Conservation (phyloP, 2,113 vertebrate genomes). For the Kryptolebias marmoratus region DNA sequence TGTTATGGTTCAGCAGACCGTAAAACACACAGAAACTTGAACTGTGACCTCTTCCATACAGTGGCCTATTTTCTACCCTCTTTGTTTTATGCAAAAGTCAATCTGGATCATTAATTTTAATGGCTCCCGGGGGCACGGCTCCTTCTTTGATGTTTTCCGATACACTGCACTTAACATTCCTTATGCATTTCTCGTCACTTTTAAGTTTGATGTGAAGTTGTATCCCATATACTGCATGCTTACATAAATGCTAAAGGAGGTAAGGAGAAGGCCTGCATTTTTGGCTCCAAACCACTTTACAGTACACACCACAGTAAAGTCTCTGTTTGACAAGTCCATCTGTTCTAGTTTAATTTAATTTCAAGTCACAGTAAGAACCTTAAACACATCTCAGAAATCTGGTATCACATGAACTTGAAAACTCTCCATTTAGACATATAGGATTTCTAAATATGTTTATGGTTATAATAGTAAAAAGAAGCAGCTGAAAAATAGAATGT, state of each 20-base stretch:
- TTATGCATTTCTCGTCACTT: slow-evolving; percentile 52
- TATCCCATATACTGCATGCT: slow-evolving; percentile 41
- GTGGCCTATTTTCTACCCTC: slow-evolving; percentile 63
- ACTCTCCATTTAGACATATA: too few species aligned
- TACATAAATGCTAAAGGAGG: slow-evolving; percentile 44
- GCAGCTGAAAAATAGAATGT: too few species aligned
- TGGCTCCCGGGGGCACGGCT: slow-evolving; percentile 38
- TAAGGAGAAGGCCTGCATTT: slow-evolving; percentile 50
- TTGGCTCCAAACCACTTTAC: slow-evolving; percentile 50
- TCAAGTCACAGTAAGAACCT: too few species aligned
- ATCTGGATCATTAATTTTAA: slow-evolving; percentile 77
- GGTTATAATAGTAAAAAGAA: too few species aligned
- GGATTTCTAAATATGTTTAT: too few species aligned
- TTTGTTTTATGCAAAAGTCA: slow-evolving; percentile 66
- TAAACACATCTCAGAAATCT: too few species aligned
- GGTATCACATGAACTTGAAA: too few species aligned
- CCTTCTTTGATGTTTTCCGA: slow-evolving; percentile 72
- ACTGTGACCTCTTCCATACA: slow-evolving; percentile 64
- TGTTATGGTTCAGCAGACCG: slow-evolving; percentile 62
- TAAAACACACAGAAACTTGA: slow-evolving; percentile 69
- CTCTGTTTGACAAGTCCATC: slow-evolving; percentile 12
- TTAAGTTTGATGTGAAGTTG: slow-evolving; percentile 44
- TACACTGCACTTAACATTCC: slow-evolving; percentile 73
- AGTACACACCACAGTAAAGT: slow-evolving; percentile 43
- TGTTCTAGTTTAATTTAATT: too few species aligned